Evolutionary conservation across 53 echinoderm and acorn worm species (phyloP), one percentile per base, ranked within the genome.

Genomic region (Holothuria scabra): DNA sequence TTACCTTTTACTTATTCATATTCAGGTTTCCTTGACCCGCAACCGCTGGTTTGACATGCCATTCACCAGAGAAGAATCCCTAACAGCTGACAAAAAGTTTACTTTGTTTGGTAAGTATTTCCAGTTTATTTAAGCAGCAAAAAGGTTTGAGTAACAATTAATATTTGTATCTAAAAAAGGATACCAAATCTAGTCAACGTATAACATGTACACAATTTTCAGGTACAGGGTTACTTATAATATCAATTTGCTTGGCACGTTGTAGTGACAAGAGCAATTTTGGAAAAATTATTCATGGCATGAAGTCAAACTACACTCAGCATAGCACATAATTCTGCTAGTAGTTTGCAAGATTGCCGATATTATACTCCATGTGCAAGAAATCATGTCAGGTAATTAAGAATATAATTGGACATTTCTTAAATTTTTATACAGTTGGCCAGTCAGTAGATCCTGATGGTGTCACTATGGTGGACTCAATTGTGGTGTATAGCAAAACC

Each of bases 11-110:
- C 41, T 41, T 3, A 41, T 41, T 41, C 41, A 64, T n/a, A n/a
- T n/a, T n/a, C n/a, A 96, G 97, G 88, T 94, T 59, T 74, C 91
- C 16, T 80, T 92, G 65, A 86, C 92, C 23, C 94, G 94, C 49
- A 97, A 97, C 32, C 90, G 97, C 23, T 97, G 97, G 97, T 94
- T 92, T 89, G 97, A 97, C 72, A 94, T 97, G 91, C 94, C 97
- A 23, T 97, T 97, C 89, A 97, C 97, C 33, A 82, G 97, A 87
- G 97, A 97, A 69, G 97, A 97, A 76, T 94, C 97, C 8, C 87
- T 97, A 14, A 94, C 94, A 24, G 94, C 97, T 5, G 97, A 97
- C 74, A 97, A 97, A 91, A 97, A 97, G 64, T 90, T 97, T 66
- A 97, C 94, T 22, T 82, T 97, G 31, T 97, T 94, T 80, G 92